These are phyloP conservation scores for Notechis scutatus DNA, from an alignment of 2,113 vertebrate genomes.

Conservation along the genomic window DNA sequence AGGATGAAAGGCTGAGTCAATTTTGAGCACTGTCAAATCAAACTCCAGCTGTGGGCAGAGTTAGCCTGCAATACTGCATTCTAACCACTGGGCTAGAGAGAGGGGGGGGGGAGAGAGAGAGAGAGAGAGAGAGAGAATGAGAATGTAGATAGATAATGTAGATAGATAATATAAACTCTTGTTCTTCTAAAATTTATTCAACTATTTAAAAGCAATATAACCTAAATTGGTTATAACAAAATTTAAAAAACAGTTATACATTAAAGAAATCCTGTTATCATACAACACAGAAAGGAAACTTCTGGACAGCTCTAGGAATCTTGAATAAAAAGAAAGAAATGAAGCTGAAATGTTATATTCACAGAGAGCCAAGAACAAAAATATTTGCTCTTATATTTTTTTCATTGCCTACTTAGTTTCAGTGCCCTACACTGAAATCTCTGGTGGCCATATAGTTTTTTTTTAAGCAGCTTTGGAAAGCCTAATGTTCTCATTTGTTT, in stretches of 20 bases:
- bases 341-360: constrained; percentile 26
- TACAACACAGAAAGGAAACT: constrained; percentile 11
- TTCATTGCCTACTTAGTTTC: constrained; percentile 4
- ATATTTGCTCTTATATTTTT: neutral
- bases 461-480: neutral
- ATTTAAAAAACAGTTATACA: constrained; percentile 48
- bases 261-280: constrained; percentile 56
- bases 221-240: constrained; percentile 55
- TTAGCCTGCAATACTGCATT: too few species aligned
- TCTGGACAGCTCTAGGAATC: constrained; percentile 44
- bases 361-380: constrained; percentile 13
- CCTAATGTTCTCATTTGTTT: neutral
- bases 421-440: constrained; percentile 7
- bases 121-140: too few species aligned
- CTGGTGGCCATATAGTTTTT: constrained; percentile 24
- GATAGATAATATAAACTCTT: too few species aligned
- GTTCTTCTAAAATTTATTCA: constrained; percentile 30
- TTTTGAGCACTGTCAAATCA: too few species aligned
- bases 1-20: too few species aligned
- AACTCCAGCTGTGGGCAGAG: too few species aligned
- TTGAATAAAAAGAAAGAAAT: constrained; percentile 42
- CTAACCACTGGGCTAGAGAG: too few species aligned
- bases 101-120: too few species aligned
- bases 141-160: too few species aligned
- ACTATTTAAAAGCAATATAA: constrained; percentile 46